Evolutionary conservation across 2,113 vertebrate species (phyloP).

Genomic region (Callionymus lyra): DNA sequence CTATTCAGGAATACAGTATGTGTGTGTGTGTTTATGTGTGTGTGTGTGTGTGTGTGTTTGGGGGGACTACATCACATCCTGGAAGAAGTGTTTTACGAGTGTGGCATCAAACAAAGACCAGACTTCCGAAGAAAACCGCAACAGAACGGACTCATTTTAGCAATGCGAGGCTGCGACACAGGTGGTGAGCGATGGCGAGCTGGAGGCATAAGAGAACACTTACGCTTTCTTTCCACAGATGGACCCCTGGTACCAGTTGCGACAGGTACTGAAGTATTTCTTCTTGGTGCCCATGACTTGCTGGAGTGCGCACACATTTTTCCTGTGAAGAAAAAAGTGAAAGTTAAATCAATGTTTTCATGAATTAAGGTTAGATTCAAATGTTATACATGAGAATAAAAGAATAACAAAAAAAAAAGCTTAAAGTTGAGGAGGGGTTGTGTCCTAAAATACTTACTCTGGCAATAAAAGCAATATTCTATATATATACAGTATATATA

Average conservation of each 20-base stretch:
- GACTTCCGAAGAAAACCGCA: not conserved
- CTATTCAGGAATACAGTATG: constrained; percentile 40
- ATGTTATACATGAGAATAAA: not conserved
- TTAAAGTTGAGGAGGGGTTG: not conserved
- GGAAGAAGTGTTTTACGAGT: constrained; percentile 48
- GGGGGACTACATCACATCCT: constrained; percentile 27
- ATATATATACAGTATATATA: too few relatives aligned
- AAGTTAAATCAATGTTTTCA: too few relatives aligned
- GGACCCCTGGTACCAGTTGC: constrained; percentile 88
- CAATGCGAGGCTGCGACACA: too few relatives aligned
- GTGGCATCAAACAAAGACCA: constrained; percentile 14
- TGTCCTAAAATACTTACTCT: not conserved
- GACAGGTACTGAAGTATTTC: constrained; percentile 96
- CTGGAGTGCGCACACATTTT: constrained; percentile 92
- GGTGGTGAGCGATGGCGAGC: too few relatives aligned
- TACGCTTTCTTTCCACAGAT: constrained; percentile 97
- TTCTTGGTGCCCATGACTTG: constrained; percentile 93
- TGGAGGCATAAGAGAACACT: constrained; percentile 56
- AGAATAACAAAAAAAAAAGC: not conserved
- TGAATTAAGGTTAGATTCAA: constrained; percentile 1
- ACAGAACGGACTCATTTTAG: too few relatives aligned
- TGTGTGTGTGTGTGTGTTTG: constrained; percentile 16
- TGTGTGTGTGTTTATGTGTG: constrained; percentile 7
- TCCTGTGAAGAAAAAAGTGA: too few relatives aligned
- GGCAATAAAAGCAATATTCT: not conserved